Evolutionary conservation across 2,113 vertebrate species (phyloP), one percentile per base, ranked within the genome.

Genomic region (Rhombomys opimus): DNA sequence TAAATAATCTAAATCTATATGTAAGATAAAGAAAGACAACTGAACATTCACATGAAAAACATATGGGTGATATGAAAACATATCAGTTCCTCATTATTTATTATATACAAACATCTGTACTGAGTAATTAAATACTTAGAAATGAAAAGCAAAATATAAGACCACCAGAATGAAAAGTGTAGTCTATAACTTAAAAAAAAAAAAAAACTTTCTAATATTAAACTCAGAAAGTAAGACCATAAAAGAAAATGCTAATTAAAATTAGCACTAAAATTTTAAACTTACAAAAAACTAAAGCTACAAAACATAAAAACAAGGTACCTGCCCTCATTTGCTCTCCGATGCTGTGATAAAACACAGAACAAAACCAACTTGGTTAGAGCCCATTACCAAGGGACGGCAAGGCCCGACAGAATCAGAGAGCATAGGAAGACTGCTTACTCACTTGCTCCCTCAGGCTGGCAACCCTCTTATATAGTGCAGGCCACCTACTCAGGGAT

Each of bases 231-330:
- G 25, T 35, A 91, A 95, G n/a, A 91, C 57, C 30, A 41, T 63
- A 65, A 54, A 93, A 30, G 38, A 88, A 92, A 94, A 87, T 38
- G 91, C 0, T 41, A 77, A 88, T 27, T 78, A 78, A 30, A 35
- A 54, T 86, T 78, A 65, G 80, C 22, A 89, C 78, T 93, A 95
- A 86, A 88, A 86, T 63, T 70, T 91, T 35, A 81, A 89, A 92
- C 20, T 46, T 81, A 13, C 41, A 0, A 70, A 92, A 91, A 68
- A 95, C 35, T 85, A 80, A 84, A 90, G 15, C 72, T 46, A 50
- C 7, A 91, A 94, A 95, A 30, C 38, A 67, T 54, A 75, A 89
- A 97, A 95, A 72, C 70, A 92, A 67, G n/a, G 15, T 32, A 95
- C 9, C 13, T 14, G 23, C 41, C 75, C 6, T 77, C 75, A 50